Evolutionary conservation across 1,140 invertebrate genomes (phyloP).

Genomic region (Apis cerana): DNA sequence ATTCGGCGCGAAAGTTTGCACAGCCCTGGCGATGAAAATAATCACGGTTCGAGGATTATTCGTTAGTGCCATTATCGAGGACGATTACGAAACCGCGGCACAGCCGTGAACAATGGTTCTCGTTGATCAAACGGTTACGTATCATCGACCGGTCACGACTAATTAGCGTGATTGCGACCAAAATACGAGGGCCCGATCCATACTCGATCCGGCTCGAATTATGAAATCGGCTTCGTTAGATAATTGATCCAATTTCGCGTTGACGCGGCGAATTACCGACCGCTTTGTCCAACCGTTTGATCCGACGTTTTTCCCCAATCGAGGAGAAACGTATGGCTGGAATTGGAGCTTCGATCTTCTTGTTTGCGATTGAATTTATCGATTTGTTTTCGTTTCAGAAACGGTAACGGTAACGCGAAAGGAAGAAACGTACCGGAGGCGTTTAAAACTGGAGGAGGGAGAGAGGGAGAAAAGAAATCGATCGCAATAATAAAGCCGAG

Average conservation of each 20-base stretch:
- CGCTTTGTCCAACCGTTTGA: not conserved
- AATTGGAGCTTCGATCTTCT: no score
- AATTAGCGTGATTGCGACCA: slow-evolving; percentile 39
- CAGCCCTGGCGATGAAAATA: slow-evolving; percentile 5
- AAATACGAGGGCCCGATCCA: not conserved
- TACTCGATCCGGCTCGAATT: not conserved
- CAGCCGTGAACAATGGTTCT: slow-evolving; percentile 13
- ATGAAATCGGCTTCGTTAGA: slow-evolving; percentile 41
- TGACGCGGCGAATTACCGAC: not conserved
- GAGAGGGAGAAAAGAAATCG: not conserved
- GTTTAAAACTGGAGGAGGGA: not conserved
- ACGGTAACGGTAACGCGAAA: no score
- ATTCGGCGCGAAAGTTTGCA: not conserved
- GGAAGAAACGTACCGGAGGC: no score
- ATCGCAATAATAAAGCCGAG: slow-evolving; percentile 7
- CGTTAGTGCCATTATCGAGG: slow-evolving; percentile 43
- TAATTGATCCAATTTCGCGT: slow-evolving; percentile 24
- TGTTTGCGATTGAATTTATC: no score
- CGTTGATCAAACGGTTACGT: slow-evolving; percentile 52
- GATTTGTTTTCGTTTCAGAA: no score
- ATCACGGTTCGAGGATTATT: slow-evolving; percentile 36
- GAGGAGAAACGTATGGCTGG: not conserved
- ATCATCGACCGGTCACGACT: slow-evolving; percentile 28
- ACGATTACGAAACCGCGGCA: slow-evolving; percentile 28
- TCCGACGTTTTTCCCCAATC: not conserved